phyloP scores from a whole-genome alignment of 2,113 vertebrate genomes.

The cat (Felis catus) region F.catus_Fca126_mat1.0 CM031419.1:217571001-217571500 shows the following conservation, averaged over 20 bases:
- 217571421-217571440: accelerated
- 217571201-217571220: background rate
- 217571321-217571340: background rate
- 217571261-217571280: background rate
- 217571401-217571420: background rate
- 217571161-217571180: background rate
- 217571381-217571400: background rate
- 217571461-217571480: accelerated
- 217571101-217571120: background rate
- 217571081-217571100: background rate
- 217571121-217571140: background rate
- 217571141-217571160: accelerated
- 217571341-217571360: background rate
- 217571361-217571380: background rate
- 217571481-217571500: background rate
- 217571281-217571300: background rate
- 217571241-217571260: accelerated
- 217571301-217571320: background rate
- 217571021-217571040: background rate
- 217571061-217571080: background rate
- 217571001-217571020: slow-evolving; percentile 61
- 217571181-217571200: too few relatives aligned
- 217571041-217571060: background rate
- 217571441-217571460: accelerated
- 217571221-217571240: background rate